These are phyloP conservation scores for Nebria brevicollis DNA, from an alignment of 2,888 invertebrate genomes.

Conservation along the genomic window DNA sequence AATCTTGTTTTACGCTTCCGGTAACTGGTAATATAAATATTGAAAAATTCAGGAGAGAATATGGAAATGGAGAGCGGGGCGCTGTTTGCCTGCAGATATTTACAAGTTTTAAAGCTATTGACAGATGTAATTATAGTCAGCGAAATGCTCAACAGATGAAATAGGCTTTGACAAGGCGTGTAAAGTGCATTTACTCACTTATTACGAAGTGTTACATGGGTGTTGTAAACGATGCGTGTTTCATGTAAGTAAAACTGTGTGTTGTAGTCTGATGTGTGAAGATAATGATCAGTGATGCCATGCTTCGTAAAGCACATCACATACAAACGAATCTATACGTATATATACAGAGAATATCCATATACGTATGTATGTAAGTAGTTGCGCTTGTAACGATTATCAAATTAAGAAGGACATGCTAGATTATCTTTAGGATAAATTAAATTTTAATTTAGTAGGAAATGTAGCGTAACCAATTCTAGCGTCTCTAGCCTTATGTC, in stretches of 20 bases:
- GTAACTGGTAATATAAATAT: not conserved
- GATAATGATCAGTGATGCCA: slow-evolving; percentile 37
- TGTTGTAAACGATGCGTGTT: slow-evolving; percentile 16
- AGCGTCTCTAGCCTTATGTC: too few species aligned
- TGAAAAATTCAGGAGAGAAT: not conserved
- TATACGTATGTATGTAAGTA: not conserved
- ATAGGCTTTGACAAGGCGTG: slow-evolving; percentile 2
- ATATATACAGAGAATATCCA: not conserved
- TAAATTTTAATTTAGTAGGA: not conserved
- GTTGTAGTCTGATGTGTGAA: slow-evolving; percentile 30
- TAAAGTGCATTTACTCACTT: slow-evolving; percentile 13
- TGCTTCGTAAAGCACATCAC: slow-evolving; percentile 31
- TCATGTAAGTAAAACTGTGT: slow-evolving; percentile 38
- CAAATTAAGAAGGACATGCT: not conserved
- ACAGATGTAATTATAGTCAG: slow-evolving; percentile 34
- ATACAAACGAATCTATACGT: not conserved
- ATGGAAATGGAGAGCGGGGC: not conserved
- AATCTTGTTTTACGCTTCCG: not conserved
- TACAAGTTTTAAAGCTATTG: slow-evolving; percentile 34
- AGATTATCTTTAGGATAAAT: not conserved
- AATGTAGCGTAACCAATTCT: too few species aligned
- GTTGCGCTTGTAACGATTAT: not conserved
- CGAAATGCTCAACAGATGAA: slow-evolving; percentile 32
- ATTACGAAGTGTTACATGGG: slow-evolving; percentile 5
- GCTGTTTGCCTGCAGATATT: slow-evolving; percentile 13